Evolutionary conservation across 2,797 vertebrate genomes (phyloP), one percentile per base, ranked within the genome.

Genomic region (Margarornis squamiger): DNA sequence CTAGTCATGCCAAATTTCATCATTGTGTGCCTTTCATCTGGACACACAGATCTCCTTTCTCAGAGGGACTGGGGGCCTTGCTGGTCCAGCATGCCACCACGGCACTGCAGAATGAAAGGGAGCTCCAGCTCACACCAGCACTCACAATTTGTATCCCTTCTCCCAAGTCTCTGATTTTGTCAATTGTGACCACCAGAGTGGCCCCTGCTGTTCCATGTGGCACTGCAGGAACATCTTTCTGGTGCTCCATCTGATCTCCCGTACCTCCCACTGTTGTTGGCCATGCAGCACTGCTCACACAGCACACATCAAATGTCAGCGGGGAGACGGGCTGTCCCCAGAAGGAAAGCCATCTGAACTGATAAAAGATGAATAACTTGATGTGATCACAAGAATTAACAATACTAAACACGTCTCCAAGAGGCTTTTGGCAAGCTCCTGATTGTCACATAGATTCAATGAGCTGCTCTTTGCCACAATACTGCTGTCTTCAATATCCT

Each of bases 1-100:
- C 43, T 29, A 0, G 1, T 54, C 23, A 0, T 1, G 1, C 41
- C 17, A 0, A 12, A 30, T 88, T 74, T 48, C 32, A 36, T 66
- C 67, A 45, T 14, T 39, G 3, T 22, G 43, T 22, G 14, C 17
- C 48, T 63, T 52, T 72, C 45, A 34, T 17, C 43, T 10, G 57
- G 58, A 61, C 39, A 45, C 18, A 14, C 6, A 4, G 32, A 14
- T 12, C 67, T 58, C 43, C 3, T 38, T 36, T 39, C n/a, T 59
- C 2, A 45, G 39, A 55, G 45, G 36, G 23, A 67, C 18, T 6
- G 36, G 15, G 43, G 32, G 23, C 20, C 7, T 11, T 32, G 48
- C 65, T 48, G 73, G 41, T 43, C 45, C n/a, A 29, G 34, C 27
- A 16, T 1, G 9, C 38, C 71, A 61, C 23, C 34, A 2, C 39